Evolutionary conservation across 2,113 vertebrate species (phyloP), one percentile per base, ranked within the genome.

Genomic region (Agapornis roseicollis): DNA sequence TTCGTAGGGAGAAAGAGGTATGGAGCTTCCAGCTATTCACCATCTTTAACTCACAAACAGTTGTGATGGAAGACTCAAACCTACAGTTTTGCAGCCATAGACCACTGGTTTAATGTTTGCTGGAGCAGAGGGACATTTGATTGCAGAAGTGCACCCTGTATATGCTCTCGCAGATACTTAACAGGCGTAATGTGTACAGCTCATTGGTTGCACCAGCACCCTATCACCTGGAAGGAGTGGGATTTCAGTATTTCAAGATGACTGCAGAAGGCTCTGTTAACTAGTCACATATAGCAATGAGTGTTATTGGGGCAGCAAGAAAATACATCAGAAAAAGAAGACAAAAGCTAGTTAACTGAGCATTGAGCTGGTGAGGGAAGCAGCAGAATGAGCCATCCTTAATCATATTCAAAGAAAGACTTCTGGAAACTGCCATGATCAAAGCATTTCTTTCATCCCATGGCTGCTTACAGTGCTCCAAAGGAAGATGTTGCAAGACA

Each of bases 151-250:
- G n/a, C 17, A 53, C 19, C 42, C 37, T 64, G 2, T 24, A 2
- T 46, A 18, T 65, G 72, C 35, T 83, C 6, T 2, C 44, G 65
- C 39, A 68, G 71, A 27, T 33, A 4, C 18, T 11, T 68, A 46
- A 9, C 19, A 64, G 33, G 13, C 46, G 47, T 25, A 52, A 49
- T 0, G 0, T 29, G 18, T 17, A 22, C 27, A 46, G 25, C 18
- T 41, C 64, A 2, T 49, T 22, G 41, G 31, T 23, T 37, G 55
- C n/a, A 86, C 13, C n/a, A 35, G 53, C 44, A 74, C 39, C 16
- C 39, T 8, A 14, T 20, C 6, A 11, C 23, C 19, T 39, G 41
- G 16, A 70, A 52, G 29, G 33, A 60, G 10, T 0, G 0, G 37
- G 13, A 49, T 25, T 70, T 64, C 52, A 31, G 20, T 25, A 18